Evolutionary conservation across 2,113 vertebrate species (phyloP).

Genomic region (Aphyosemion australe): DNA sequence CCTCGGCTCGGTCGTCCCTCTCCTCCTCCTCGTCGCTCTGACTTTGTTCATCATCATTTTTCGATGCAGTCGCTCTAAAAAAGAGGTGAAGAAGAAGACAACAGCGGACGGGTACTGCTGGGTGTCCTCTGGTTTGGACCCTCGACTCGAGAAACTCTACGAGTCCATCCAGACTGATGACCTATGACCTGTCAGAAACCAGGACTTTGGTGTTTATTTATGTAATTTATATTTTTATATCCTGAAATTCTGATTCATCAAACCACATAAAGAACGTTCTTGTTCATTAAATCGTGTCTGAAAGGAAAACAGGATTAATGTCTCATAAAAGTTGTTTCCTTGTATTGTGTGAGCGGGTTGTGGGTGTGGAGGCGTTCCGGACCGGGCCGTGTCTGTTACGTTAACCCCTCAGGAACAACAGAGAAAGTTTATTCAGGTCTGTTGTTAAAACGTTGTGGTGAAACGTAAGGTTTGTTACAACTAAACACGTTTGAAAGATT

Average conservation of each 20-base stretch:
- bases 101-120: conserved; percentile 79
- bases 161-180: conserved; percentile 69
- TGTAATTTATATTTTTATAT: conserved; percentile 36
- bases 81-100: conserved; percentile 65
- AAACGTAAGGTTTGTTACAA: not conserved
- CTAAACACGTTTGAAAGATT: no score
- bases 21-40: conserved; percentile 63
- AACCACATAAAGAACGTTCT: not conserved
- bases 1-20: conserved; percentile 65
- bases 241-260: no score
- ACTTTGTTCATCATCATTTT: conserved; percentile 57
- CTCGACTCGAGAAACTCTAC: conserved; percentile 66
- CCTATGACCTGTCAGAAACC: conserved; percentile 39
- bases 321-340: no score
- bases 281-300: no score
- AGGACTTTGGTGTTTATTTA: conserved; percentile 31
- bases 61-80: conserved; percentile 66
- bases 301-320: no score
- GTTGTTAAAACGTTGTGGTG: not conserved
- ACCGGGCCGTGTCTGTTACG: not conserved
- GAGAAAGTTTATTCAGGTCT: not conserved
- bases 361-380: not conserved
- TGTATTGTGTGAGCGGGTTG: not conserved
- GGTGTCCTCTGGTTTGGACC: conserved; percentile 75
- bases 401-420: not conserved